phyloP scores from a whole-genome alignment of 1,140 invertebrate species.

The Brachionus koreanus region DNA sequence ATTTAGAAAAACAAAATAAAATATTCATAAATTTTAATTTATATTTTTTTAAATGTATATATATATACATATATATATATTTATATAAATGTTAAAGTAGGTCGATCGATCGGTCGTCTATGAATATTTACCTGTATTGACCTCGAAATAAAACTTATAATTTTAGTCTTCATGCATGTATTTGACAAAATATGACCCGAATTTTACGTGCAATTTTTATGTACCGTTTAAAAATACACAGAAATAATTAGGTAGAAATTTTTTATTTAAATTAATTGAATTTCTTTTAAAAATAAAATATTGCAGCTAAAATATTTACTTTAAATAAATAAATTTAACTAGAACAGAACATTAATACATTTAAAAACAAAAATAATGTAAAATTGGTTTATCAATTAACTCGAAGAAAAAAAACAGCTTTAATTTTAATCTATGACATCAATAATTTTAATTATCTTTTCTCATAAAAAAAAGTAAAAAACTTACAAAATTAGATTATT shows the following conservation, averaged over 20 bases:
- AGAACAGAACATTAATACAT: too few species aligned
- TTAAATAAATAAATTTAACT: too few species aligned
- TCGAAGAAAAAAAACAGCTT: not conserved
- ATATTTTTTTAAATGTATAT: not conserved
- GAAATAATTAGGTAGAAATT: not conserved
- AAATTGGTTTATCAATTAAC: not conserved
- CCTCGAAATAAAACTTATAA: not conserved
- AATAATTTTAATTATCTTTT: not conserved
- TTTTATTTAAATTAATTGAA: too few species aligned
- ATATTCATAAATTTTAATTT: not conserved
- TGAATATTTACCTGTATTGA: slow-evolving; percentile 8
- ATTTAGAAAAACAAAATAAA: not conserved
- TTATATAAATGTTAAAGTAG: not conserved
- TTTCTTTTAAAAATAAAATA: too few species aligned
- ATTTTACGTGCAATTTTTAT: not conserved
- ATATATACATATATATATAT: not conserved
- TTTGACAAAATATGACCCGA: not conserved
- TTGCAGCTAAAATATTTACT: too few species aligned
- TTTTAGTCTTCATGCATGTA: not conserved
- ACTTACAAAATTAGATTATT: not conserved
- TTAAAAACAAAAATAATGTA: not conserved
- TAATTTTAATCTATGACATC: not conserved
- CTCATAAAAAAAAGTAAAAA: not conserved
- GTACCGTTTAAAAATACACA: not conserved
- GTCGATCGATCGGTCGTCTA: slow-evolving; percentile 9